These are phyloP conservation scores for Aporrectodea caliginosa DNA, from an alignment of 1,140 invertebrate genomes.

Conservation along the genomic window DNA sequence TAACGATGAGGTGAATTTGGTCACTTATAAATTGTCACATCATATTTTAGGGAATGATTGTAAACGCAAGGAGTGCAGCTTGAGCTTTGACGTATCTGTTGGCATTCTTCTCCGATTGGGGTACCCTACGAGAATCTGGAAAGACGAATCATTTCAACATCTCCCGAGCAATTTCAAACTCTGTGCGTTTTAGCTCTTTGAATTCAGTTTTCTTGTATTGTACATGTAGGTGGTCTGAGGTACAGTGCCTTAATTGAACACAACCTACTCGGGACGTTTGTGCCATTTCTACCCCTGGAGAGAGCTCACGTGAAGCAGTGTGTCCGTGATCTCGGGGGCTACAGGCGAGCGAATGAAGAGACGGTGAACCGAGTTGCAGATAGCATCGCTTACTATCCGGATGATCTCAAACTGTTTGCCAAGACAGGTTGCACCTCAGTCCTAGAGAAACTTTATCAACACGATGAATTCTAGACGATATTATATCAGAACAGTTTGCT, in stretches of 20 bases:
- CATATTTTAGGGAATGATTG: background rate
- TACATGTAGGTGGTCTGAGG: constrained; percentile 68
- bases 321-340: constrained; percentile 46
- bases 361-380: background rate
- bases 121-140: too few species aligned
- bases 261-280: constrained; percentile 82
- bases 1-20: too few species aligned
- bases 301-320: constrained; percentile 75
- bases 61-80: too few species aligned
- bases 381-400: background rate
- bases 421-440: background rate
- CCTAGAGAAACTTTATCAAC: background rate
- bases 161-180: background rate
- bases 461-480: background rate
- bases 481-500: too few species aligned
- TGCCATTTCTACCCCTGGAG: constrained; percentile 91
- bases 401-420: background rate
- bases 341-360: background rate
- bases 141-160: too few species aligned
- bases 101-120: background rate
- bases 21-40: too few species aligned
- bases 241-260: constrained; percentile 72
- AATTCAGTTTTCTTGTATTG: background rate
- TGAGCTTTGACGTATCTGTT: background rate
- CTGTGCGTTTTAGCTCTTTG: background rate